Conservation (phyloP, 2,797 vertebrate species). For the Pipistrellus nathusii region DNA sequence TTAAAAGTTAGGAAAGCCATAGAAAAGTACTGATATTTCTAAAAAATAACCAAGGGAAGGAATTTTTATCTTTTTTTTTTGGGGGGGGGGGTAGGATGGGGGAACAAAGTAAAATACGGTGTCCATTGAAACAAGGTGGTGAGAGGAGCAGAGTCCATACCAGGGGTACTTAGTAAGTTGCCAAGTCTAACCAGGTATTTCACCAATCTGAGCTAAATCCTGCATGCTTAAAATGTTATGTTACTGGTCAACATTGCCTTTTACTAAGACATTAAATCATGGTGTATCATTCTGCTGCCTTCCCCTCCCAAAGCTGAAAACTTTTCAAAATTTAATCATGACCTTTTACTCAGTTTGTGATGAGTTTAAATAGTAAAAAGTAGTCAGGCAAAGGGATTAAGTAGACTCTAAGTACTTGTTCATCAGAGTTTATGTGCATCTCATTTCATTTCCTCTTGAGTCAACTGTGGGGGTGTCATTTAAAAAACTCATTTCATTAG, state of each 20-base stretch:
- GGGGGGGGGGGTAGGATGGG: too few relatives aligned
- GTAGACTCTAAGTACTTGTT: not conserved
- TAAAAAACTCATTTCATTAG: slow-evolving; percentile 54
- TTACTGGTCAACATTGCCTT: not conserved
- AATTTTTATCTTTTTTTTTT: not conserved
- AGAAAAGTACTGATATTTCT: not conserved
- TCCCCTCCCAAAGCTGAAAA: not conserved
- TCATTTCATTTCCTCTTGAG: slow-evolving; percentile 29
- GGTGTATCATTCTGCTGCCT: not conserved
- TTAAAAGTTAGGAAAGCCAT: not conserved
- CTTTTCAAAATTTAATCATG: slow-evolving; percentile 30
- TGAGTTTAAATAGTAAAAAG: not conserved
- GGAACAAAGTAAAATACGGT: not conserved
- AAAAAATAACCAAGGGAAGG: not conserved
- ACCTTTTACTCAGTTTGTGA: not conserved
- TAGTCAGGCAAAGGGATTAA: not conserved
- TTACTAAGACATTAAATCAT: not conserved
- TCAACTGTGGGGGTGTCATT: slow-evolving; percentile 17
- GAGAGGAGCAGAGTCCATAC: not conserved
- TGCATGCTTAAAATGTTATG: not conserved
- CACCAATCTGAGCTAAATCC: not conserved
- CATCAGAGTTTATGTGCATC: not conserved
- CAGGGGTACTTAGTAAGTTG: not conserved
- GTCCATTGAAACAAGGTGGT: not conserved
- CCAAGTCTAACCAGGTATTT: not conserved